Base-by-base conservation (phyloP, 2,113 vertebrate species). In the Atherinomorus stipes region DNA sequence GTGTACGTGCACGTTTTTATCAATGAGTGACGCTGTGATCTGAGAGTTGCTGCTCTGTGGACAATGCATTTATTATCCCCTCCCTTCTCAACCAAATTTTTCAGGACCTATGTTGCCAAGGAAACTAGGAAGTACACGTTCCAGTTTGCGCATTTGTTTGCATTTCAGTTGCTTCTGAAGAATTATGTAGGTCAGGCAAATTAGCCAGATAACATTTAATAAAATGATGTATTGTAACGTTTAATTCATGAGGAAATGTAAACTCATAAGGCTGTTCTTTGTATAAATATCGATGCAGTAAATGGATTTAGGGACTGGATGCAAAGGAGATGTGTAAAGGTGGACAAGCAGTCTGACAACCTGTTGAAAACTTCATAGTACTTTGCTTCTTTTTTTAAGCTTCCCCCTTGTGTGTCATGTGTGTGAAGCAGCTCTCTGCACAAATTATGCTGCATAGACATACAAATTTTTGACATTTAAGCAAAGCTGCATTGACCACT, bases 161-260 rank as follows among this genome's bases (percentile, higher is more conserved):
- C 23, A 70, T 77, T 58, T 50, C 23, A 44, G 34, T 44, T 18
- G 37, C 23, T 8, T 50, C 8, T 57, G 31, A 28, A 49, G 11
- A 42, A 64, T 45, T 4, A 10, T 69, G 3, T 7, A 2, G 22
- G 45, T 31, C 44, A 70, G 67, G 61, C 38, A 78, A 78, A 72
- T 60, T 3, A 78, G 13, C 21, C 13, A 45, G 61, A 66, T 26
- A 7, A 21, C 7, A 37, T 12, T 16, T 31, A 31, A 23, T 25
- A 34, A 16, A 3, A 2, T 40, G 10, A 21, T 18, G 11, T 52
- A 11, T 7, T 50, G 40, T 4, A 57, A 25, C 23, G 60, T 59
- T 45, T n/a, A 13, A 12, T 44, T 1, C 18, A 65, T 9, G 31
- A 70, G 31, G 25, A 47, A 52, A 19, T 31, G 52, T 3, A 51